These are phyloP conservation scores for Saturnia japonica DNA, from an alignment of 2,888 invertebrate genomes.

Conservation along the genomic window DNA sequence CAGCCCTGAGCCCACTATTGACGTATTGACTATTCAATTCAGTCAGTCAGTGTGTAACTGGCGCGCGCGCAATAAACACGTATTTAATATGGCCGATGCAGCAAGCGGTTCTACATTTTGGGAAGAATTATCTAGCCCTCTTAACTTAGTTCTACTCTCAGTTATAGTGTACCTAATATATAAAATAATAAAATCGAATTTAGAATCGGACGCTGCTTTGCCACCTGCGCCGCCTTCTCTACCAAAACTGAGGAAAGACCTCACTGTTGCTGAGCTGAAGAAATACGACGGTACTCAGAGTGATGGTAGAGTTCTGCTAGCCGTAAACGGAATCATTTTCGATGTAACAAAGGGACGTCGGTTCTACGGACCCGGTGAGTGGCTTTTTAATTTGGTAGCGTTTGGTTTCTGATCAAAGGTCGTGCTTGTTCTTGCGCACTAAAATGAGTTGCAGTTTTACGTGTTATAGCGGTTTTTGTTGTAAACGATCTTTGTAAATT, in stretches of 20 bases:
- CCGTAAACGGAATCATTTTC: constrained; percentile 96
- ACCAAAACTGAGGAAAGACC: constrained; percentile 93
- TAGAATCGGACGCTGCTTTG: constrained; percentile 58
- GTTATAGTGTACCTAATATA: constrained; percentile 81
- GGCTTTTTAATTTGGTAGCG: constrained; percentile 26
- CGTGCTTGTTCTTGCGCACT: constrained; percentile 24
- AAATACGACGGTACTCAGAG: constrained; percentile 91
- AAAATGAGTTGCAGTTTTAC: constrained; percentile 2
- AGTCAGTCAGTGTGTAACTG: constrained; percentile 28
- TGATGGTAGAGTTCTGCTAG: constrained; percentile 94
- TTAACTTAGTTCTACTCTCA: constrained; percentile 65
- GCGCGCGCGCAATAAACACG: constrained; percentile 42
- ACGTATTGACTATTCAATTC: constrained; percentile 2
- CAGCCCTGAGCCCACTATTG: no score
- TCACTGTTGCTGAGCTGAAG: constrained; percentile 93
- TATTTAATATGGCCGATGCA: constrained; percentile 49
- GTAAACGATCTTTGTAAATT: constrained; percentile 2
- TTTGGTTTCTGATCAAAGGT: constrained; percentile 28
- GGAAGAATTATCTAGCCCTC: constrained; percentile 73
- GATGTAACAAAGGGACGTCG: constrained; percentile 95
- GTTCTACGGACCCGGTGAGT: constrained; percentile 96
- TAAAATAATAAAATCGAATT: constrained; percentile 82
- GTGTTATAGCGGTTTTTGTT: constrained; percentile 16
- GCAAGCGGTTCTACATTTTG: constrained; percentile 56
- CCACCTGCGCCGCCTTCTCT: constrained; percentile 80